Conservation (phyloP, 2,888 invertebrate species). For the Drosophila recens region DNA sequence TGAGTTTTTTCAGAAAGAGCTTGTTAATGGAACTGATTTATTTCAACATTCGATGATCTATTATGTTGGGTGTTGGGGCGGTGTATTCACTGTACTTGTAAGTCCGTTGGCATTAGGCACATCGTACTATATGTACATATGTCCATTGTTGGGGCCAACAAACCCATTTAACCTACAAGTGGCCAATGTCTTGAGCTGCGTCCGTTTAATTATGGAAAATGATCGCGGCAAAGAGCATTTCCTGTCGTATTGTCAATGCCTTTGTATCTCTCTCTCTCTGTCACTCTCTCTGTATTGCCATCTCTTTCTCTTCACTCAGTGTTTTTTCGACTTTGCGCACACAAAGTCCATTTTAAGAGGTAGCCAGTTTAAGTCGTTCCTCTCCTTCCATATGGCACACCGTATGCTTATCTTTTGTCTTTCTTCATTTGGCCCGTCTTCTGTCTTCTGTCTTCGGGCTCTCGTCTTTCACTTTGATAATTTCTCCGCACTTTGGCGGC, state of each 20-base stretch:
- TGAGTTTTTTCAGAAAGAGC: background rate
- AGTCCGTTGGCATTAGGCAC: conserved; percentile 13
- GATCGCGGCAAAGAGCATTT: conserved; percentile 81
- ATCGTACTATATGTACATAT: conserved; percentile 5
- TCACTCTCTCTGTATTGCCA: conserved; percentile 1
- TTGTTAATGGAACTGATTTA: no score
- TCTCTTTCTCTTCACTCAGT: conserved; percentile 4
- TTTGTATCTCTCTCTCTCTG: conserved; percentile 15
- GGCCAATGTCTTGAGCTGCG: conserved; percentile 68
- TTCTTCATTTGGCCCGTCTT: conserved; percentile 50
- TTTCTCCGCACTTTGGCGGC: conserved; percentile 76
- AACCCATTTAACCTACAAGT: conserved; percentile 82
- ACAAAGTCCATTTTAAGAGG: conserved; percentile 58
- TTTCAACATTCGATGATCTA: background rate
- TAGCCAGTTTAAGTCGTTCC: conserved; percentile 19
- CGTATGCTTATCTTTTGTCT: conserved; percentile 56
- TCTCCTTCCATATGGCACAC: conserved; percentile 37
- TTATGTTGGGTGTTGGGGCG: background rate
- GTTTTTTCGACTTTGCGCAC: conserved; percentile 28
- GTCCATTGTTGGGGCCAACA: conserved; percentile 70
- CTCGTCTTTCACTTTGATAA: conserved; percentile 77
- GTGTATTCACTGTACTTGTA: conserved; percentile 19
- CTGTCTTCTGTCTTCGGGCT: conserved; percentile 47
- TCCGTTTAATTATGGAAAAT: conserved; percentile 82
- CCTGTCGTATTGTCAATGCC: conserved; percentile 67